A percentile compares a stretch with the other conserved stretches of the same genome.
Evolutionary conservation across 1,140 invertebrate species (phyloP).

Genomic region (Metaphire vulgaris): DNA sequence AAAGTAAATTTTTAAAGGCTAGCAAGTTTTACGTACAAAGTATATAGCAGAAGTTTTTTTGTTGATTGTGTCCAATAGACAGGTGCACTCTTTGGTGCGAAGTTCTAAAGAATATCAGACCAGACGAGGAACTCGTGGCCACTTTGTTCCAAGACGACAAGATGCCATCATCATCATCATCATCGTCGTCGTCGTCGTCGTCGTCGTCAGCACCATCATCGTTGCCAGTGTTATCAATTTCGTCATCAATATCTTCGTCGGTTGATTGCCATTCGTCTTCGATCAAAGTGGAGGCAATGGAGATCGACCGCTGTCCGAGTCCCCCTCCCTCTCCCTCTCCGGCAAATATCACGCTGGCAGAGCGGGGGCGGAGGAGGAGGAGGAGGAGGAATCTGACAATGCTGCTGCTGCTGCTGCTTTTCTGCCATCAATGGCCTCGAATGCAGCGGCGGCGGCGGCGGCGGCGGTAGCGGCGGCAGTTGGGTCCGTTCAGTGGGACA

Average conservation of each 20-base stretch:
- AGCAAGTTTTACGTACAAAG: too few species aligned
- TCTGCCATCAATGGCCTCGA: neutral
- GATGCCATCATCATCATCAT: neutral
- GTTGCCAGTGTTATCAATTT: neutral
- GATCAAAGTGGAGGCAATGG: neutral
- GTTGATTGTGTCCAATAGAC: too few species aligned
- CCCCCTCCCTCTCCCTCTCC: too few species aligned
- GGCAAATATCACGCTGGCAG: too few species aligned
- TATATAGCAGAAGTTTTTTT: too few species aligned
- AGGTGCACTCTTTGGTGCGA: neutral
- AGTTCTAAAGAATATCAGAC: constrained; percentile 2
- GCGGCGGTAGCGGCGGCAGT: too few species aligned
- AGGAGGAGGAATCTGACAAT: neutral
- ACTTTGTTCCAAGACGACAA: constrained; percentile 5
- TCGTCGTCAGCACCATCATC: constrained; percentile 11
- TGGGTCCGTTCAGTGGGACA: constrained; percentile 1
- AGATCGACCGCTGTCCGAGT: neutral
- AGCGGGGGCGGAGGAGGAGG: too few species aligned
- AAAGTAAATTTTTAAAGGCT: too few species aligned
- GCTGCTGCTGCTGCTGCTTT: neutral
- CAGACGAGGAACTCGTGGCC: constrained; percentile 15
- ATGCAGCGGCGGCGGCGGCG: neutral
- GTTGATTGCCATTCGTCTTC: neutral
- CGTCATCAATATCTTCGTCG: neutral
- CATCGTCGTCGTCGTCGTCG: neutral